phyloP scores from a whole-genome alignment of 1,140 invertebrate genomes.

The Tachypleus tridentatus region DNA sequence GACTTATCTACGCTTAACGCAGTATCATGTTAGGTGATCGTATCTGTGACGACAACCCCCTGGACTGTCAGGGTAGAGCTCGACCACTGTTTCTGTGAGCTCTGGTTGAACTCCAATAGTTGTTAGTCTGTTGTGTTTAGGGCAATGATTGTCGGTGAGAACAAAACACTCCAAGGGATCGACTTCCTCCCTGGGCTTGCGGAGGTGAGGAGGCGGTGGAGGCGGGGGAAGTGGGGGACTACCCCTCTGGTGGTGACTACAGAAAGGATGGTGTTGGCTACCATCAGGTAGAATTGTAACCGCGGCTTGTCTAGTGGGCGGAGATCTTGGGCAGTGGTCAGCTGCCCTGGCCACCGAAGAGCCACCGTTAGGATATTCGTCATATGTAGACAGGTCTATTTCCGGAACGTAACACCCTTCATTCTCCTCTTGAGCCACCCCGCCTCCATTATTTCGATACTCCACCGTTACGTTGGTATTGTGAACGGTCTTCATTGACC shows the following conservation, averaged over 20 bases:
- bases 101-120: no score
- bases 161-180: no score
- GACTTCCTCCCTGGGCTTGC: constrained; percentile 9
- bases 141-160: no score
- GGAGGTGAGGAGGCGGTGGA: constrained; percentile 8
- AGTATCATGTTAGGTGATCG: no score
- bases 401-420: constrained; percentile 23
- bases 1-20: no score
- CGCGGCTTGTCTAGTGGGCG: background rate
- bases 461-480: background rate
- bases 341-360: constrained; percentile 10
- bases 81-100: no score
- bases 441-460: background rate
- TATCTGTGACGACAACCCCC: no score
- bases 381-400: constrained; percentile 18
- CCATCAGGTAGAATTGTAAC: background rate
- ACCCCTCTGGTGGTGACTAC: constrained; percentile 10
- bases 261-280: constrained; percentile 7
- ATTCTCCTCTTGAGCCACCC: constrained; percentile 11
- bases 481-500: background rate
- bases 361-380: constrained; percentile 20
- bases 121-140: no score
- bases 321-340: background rate
- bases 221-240: constrained; percentile 10
- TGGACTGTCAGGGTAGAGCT: no score